These are phyloP conservation scores for Antrozous pallidus DNA, from an alignment of 2,797 vertebrate species.

Conservation along the genomic window DNA sequence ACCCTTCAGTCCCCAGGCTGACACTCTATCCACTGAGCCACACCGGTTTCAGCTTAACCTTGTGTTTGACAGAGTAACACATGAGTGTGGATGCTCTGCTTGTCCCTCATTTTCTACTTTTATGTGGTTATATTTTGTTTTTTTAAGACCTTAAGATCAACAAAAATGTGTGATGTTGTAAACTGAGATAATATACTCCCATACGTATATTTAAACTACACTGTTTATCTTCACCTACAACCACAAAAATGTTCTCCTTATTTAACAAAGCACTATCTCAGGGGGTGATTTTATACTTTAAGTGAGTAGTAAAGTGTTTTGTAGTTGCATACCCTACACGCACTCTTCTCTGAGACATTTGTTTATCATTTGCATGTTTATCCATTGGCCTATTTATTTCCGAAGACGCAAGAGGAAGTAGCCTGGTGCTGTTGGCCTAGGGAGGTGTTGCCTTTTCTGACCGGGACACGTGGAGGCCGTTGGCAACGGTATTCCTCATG, in stretches of 20 bases:
- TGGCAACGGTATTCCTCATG: conserved; percentile 68
- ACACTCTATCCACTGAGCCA: too few relatives aligned
- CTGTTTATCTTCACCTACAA: neutral
- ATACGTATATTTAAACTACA: neutral
- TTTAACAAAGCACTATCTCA: neutral
- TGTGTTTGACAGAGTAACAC: neutral
- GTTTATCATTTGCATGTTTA: neutral
- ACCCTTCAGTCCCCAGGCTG: too few relatives aligned
- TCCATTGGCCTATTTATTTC: neutral
- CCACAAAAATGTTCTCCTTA: neutral
- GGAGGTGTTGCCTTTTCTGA: conserved; percentile 15
- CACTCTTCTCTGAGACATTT: neutral
- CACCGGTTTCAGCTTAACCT: too few relatives aligned
- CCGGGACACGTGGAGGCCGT: conserved; percentile 54
- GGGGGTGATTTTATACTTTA: neutral
- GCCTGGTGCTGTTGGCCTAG: neutral
- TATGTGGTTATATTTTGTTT: conserved; percentile 3
- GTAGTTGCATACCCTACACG: neutral
- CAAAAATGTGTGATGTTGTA: neutral
- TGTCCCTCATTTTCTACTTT: neutral
- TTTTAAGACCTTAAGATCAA: neutral
- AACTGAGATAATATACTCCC: neutral
- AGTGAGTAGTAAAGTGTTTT: conserved; percentile 8
- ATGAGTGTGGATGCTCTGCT: neutral
- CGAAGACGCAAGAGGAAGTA: neutral